These are phyloP conservation scores for Cheracebus regulus DNA, from an alignment of 2,797 vertebrate genomes.

Conservation along the genomic window DNA sequence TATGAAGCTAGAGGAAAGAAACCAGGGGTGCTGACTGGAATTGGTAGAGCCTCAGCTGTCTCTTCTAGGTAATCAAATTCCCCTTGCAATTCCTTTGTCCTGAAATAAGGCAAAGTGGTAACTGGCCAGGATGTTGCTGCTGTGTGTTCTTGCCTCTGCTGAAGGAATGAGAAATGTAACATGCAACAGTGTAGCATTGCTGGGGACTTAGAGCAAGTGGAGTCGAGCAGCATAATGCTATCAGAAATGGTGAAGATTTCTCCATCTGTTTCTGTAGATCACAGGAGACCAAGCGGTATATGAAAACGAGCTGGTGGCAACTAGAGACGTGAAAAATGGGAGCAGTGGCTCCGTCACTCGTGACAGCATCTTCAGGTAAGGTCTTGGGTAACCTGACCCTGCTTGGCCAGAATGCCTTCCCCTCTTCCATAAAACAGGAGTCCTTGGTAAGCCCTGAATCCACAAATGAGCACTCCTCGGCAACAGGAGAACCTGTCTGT, in stretches of 20 bases:
- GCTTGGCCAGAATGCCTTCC: background rate
- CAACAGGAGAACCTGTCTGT: background rate
- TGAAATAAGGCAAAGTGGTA: background rate
- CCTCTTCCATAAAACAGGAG: accelerated
- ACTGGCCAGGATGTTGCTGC: too few species aligned
- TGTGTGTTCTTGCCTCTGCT: background rate
- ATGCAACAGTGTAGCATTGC: accelerated
- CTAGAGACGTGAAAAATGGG: conserved; percentile 55
- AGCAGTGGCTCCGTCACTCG: conserved; percentile 75
- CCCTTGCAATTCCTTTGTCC: background rate
- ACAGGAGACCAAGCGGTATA: conserved; percentile 64
- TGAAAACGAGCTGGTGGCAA: conserved; percentile 77
- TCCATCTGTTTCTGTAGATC: conserved; percentile 49
- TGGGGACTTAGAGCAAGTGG: background rate
- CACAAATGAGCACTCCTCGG: background rate
- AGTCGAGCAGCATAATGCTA: background rate
- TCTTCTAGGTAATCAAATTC: background rate
- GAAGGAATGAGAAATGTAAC: too few species aligned
- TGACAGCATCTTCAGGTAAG: conserved; percentile 82
- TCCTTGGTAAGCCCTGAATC: background rate
- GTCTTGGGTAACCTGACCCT: background rate
- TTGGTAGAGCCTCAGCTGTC: too few species aligned
- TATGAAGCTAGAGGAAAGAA: background rate
- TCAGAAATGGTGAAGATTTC: background rate
- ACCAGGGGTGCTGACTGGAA: background rate